Percentiles rank a stretch among this genome's conserved stretches.
These are phyloP conservation scores for Cichladusa arquata DNA, from an alignment of 2,113 vertebrate species.

Conservation along the genomic window DNA sequence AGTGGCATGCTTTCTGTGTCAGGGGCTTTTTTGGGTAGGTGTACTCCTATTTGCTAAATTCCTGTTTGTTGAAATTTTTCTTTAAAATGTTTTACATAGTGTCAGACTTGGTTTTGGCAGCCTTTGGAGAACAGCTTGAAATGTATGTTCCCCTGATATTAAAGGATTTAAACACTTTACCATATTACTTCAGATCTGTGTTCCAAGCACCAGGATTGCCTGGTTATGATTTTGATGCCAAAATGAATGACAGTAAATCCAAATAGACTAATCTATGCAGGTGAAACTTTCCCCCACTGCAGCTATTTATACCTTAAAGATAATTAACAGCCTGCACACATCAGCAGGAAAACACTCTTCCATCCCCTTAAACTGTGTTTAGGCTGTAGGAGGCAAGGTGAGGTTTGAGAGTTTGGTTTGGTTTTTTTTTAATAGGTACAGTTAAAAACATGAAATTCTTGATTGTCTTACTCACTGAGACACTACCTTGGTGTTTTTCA, in stretches of 20 bases:
- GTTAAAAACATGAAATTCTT: not conserved
- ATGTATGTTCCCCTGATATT: not conserved
- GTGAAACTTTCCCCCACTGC: not conserved
- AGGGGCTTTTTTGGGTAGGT: not conserved
- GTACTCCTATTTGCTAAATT: not conserved
- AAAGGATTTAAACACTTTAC: not conserved
- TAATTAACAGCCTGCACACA: not conserved
- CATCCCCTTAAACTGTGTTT: not conserved
- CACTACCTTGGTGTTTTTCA: not conserved
- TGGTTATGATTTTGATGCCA: not conserved
- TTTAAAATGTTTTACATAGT: not conserved
- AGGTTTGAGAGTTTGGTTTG: not conserved
- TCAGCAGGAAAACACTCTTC: not conserved
- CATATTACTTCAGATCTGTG: not conserved
- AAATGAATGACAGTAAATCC: not conserved
- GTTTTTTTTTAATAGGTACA: not conserved
- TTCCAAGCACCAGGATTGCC: not conserved
- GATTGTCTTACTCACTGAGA: not conserved
- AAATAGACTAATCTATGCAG: not conserved
- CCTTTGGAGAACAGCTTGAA: not conserved
- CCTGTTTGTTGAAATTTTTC: not conserved
- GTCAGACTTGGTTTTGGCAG: not conserved
- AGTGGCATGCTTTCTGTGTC: not conserved
- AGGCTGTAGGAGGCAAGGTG: not conserved
- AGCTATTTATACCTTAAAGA: not conserved